A percentile compares a stretch with the other conserved stretches of the same genome.
These are phyloP conservation scores for Chionis minor DNA, from an alignment of 2,113 vertebrate species.

Conservation along the genomic window DNA sequence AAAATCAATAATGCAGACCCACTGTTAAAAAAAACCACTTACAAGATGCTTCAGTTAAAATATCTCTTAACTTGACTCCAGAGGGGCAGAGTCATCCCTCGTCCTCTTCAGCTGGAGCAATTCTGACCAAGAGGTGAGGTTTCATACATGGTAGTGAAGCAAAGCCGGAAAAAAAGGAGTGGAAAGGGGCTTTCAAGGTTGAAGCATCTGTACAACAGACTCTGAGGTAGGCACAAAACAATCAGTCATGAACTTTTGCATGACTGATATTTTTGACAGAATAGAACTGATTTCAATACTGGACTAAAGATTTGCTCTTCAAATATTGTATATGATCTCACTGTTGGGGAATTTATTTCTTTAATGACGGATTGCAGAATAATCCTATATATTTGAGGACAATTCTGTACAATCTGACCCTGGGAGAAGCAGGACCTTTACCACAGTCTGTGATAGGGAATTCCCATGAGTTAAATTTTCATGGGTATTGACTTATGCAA, in stretches of 20 bases:
- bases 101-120: slow-evolving; percentile 1
- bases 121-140: slow-evolving; percentile 28
- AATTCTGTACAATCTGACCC: background rate
- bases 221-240: background rate
- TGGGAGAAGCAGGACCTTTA: background rate
- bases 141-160: background rate
- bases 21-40: background rate
- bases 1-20: slow-evolving; percentile 48
- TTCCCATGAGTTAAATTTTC: background rate
- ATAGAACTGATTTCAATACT: background rate
- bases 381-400: background rate
- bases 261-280: background rate
- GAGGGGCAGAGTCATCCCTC: slow-evolving; percentile 4
- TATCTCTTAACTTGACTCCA: slow-evolving; percentile 51
- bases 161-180: background rate
- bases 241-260: slow-evolving; percentile 7
- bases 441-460: background rate
- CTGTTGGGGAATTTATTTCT: background rate
- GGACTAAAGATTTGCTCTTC: background rate
- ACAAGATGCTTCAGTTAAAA: slow-evolving; percentile 15
- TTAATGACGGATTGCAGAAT: background rate
- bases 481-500: background rate
- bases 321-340: background rate
- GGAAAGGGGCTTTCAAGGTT: slow-evolving; percentile 33
- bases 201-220: background rate